Base-by-base conservation (phyloP, 2,888 invertebrate species). In the Cantharis nigra region DNA sequence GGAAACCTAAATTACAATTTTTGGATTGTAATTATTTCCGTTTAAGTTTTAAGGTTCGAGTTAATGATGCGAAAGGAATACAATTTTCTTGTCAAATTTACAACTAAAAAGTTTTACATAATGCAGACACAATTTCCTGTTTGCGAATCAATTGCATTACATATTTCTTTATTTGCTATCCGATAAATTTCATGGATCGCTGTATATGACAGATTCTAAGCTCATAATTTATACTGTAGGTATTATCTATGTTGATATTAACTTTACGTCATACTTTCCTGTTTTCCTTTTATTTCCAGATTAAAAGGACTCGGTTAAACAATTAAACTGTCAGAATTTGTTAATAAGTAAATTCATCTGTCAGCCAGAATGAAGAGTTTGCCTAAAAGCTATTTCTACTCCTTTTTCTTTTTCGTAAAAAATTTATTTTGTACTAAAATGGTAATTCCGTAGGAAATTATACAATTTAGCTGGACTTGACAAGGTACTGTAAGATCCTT, bases 401-500 rank as follows among this genome's bases (percentile, higher is more conserved):
- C 49, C 49, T 49, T 49, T 49, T 49, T 3, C n/a, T n/a, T 49
- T n/a, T 49, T 7, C 1, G n/a, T 49, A 49, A 49, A 49, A 49
- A 49, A n/a, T 49, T 49, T n/a, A 49, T 49, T 23, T 26, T 49
- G 9, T 28, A 33, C 28, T 28, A 69, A 75, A 79, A 78, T 77
- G 74, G 80, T 81, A 79, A 80, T 78, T 78, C 72, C 16, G 74
- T 28, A 69, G 71, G 72, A 74, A 72, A 71, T 72, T 77, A 69
- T 77, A 77, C 74, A 78, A 72, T 70, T 71, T 62, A 64, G 72
- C 78, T 78, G 78, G 72, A 78, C 78, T 78, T 78, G 75, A 78
- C 78, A 78, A 75, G 75, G 67, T 69, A 49, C 75, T 67, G 75
- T 78, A 75, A 78, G 78, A 74, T 77, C 77, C 74, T 72, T 69